Evolutionary conservation across 2,113 vertebrate species (phyloP), one percentile per base, ranked within the genome.

Genomic region (Gopherus flavomarginatus): DNA sequence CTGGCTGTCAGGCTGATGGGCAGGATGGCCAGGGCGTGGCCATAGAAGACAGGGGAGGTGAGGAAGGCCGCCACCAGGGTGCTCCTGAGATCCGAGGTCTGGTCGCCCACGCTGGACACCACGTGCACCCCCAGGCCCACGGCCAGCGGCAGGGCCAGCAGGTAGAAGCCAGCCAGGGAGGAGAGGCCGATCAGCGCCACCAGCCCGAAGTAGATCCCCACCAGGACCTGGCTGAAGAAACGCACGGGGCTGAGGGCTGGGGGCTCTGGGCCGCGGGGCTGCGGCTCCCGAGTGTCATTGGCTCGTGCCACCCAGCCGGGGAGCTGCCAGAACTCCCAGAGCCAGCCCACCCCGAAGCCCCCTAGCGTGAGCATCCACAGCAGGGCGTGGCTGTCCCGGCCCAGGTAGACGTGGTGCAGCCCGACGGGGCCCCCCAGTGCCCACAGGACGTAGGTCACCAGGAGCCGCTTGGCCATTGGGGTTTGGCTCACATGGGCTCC

Each of bases 291-390:
- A 31, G 53, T 80, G 59, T 94, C 97, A 4, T 97, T 98, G 94
- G 98, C 98, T 4, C 98, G 96, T 2, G 94, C 95, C n/a, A 99
- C 99, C 90, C 99, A 99, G 21, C 97, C 94, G 14, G 99, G 99
- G 50, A 99, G 98, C 87, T 98, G 98, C 97, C 99, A 96, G 90
- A 99, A 86, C 29, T 99, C 99, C 97, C 98, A 98, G 79, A 98
- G 97, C 99, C 99, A 99, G 21, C 99, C 99, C 4, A 99, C 91
- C 0, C 99, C 99, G 89, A 99, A 99, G 4, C 99, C 99, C 1
- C 99, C 99, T 81, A 99, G 91, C 4, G 99, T 99, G 50, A 99
- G 94, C 98, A 99, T 98, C 99, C 99, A 99, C 49, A 99, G 96
- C 85, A 99, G 98, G 6, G 99, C 99, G 17, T 99, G 99, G 89